Conservation (phyloP, 2,113 vertebrate species). For the Plectropomus leopardus region DNA sequence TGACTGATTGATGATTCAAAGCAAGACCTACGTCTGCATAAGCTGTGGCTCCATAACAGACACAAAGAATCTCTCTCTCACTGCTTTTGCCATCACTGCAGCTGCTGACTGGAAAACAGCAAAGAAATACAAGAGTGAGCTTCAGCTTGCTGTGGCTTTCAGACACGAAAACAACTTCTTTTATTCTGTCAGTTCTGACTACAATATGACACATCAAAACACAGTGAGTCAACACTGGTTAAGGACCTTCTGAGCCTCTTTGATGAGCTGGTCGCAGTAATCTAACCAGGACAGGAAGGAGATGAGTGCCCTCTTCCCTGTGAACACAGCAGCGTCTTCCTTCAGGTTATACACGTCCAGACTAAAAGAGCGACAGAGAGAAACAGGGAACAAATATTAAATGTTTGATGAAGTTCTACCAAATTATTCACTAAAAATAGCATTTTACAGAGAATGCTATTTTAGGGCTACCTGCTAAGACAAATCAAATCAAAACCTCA, state of each 20-base stretch:
- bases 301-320: slow-evolving; percentile 96
- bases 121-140: slow-evolving; percentile 44
- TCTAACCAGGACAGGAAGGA: slow-evolving; percentile 99
- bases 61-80: slow-evolving; percentile 93
- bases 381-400: background rate
- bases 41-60: slow-evolving; percentile 96
- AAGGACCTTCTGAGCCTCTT: slow-evolving; percentile 97
- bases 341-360: slow-evolving; percentile 98
- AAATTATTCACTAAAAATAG: background rate
- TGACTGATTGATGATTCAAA: slow-evolving; percentile 43
- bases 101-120: slow-evolving; percentile 88
- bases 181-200: slow-evolving; percentile 17
- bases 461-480: background rate
- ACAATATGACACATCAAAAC: slow-evolving; percentile 40
- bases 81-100: slow-evolving; percentile 90
- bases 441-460: slow-evolving; percentile 3
- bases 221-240: slow-evolving; percentile 33
- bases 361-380: slow-evolving; percentile 73
- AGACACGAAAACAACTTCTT: slow-evolving; percentile 33
- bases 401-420: background rate
- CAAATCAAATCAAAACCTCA: slow-evolving; percentile 2
- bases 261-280: slow-evolving; percentile 99
- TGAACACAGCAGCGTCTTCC: slow-evolving; percentile 95
- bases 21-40: slow-evolving; percentile 95
- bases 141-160: slow-evolving; percentile 39